Evolutionary conservation across 2,113 vertebrate genomes (phyloP).

Genomic region (Tetraodon nigroviridis): DNA sequence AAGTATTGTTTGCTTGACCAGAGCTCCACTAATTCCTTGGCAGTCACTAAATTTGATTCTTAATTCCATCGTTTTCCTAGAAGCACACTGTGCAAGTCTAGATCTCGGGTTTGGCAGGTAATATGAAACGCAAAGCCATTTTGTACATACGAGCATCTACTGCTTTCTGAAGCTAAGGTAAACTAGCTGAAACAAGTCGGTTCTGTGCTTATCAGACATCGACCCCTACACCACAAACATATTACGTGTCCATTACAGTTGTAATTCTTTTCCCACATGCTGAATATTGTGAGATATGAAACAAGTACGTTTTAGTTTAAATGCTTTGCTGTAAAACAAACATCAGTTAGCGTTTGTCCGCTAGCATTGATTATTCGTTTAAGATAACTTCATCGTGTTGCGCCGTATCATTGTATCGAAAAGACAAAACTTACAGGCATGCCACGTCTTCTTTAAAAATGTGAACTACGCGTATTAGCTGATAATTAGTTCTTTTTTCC

Average conservation of each 20-base stretch:
- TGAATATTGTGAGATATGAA: neutral
- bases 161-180: slow-evolving; percentile 2
- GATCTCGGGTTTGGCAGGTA: too few species aligned
- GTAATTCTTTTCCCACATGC: neutral
- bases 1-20: too few species aligned
- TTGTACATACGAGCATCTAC: neutral
- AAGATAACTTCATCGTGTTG: neutral
- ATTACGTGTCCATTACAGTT: too few species aligned
- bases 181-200: slow-evolving; percentile 9
- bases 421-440: slow-evolving; percentile 48
- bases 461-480: slow-evolving; percentile 7
- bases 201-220: neutral
- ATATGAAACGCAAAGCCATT: neutral
- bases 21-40: too few species aligned
- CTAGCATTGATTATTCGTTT: slow-evolving; percentile 24
- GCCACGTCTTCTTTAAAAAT: slow-evolving; percentile 7
- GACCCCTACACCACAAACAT: too few species aligned
- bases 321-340: slow-evolving; percentile 14
- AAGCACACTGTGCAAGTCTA: too few species aligned
- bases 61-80: too few species aligned
- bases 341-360: slow-evolving; percentile 25
- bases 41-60: too few species aligned
- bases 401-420: neutral
- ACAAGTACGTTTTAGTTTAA: neutral
- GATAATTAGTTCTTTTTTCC: slow-evolving; percentile 5